Evolutionary conservation across 2,888 invertebrate genomes (phyloP), one percentile per base, ranked within the genome.

Genomic region (Arge pagana): DNA sequence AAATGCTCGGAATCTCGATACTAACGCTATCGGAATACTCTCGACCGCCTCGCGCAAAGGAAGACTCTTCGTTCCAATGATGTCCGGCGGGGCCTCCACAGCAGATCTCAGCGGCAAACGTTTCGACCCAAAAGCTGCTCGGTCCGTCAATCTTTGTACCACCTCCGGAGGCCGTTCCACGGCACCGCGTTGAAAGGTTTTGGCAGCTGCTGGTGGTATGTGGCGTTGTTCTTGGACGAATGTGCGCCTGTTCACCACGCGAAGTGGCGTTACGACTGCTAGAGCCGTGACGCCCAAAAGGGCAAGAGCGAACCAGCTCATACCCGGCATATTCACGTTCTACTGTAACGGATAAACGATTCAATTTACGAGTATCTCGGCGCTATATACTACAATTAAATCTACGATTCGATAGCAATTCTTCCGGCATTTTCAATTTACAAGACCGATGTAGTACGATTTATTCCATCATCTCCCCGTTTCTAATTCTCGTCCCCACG

Each of bases 1-100:
- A 36, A 36, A 19, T 11, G 3, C 33, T n/a, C 18, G 37, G 19
- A 37, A 18, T 13, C 11, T 30, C 15, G 16, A 3, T 28, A 35
- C 72, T 72, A 67, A 79, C 79, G 74, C 61, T 60, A 78, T 71
- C 6, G 88, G 88, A 52, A 87, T 77, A 65, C 83, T 87, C 76
- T 92, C 91, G 2, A 92, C 89, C 1, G 92, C 90, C 40, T 85
- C 82, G 53, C 92, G 81, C 53, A 91, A 78, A 0, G 91, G 91
- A 42, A 86, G 68, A 53, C 74, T 75, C 50, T 66, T 73, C 11
- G 77, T 75, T 19, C 80, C 80, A 8, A 52, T 37, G 23, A 43
- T 52, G 40, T 62, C 61, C 6, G 76, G 74, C 23, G 67, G 53
- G n/a, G 68, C 60, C 52, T 7, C 70, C 60, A 41, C 61, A 66